Conservation (phyloP, 2,113 vertebrate genomes). For the Probosciger aterrimus region DNA sequence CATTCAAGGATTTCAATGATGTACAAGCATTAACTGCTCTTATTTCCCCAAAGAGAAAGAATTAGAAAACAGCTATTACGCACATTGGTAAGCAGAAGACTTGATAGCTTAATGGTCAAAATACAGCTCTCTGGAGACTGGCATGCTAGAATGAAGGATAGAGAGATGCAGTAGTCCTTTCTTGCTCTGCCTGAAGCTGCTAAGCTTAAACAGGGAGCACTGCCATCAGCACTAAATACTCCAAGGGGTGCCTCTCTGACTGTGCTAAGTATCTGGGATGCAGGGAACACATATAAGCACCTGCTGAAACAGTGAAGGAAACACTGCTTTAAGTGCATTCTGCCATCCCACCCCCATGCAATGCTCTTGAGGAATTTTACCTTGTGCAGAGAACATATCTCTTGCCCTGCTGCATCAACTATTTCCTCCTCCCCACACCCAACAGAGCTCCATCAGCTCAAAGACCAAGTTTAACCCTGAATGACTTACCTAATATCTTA, state of each 20-base stretch:
- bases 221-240: background rate
- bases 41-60: background rate
- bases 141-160: background rate
- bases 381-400: background rate
- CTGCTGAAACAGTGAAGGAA: background rate
- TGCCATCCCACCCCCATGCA: background rate
- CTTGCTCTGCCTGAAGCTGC: background rate
- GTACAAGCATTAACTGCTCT: background rate
- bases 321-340: background rate
- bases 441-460: background rate
- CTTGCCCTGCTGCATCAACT: background rate
- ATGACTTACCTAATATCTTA: constrained; percentile 2
- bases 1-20: background rate
- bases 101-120: background rate
- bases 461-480: background rate
- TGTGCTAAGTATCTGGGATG: background rate
- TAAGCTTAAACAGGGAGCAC: background rate
- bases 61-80: background rate
- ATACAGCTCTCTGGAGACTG: background rate
- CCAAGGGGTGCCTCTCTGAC: background rate
- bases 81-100: background rate
- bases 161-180: background rate
- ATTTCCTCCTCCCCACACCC: background rate
- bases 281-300: background rate
- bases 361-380: background rate